Evolutionary conservation across 1,140 invertebrate species (phyloP).

Genomic region (Pogonognathellus flavescens): DNA sequence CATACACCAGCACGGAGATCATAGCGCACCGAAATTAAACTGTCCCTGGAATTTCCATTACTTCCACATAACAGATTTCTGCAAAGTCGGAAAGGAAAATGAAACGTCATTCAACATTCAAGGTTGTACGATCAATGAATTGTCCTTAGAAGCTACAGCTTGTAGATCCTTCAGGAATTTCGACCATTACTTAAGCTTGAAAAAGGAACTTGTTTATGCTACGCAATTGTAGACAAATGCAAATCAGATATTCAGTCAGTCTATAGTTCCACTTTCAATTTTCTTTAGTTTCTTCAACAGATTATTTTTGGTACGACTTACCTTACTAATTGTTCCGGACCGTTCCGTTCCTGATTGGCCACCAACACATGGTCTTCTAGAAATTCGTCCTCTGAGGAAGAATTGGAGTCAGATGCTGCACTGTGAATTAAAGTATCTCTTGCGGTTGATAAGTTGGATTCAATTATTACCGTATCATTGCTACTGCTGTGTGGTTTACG

Average conservation of each 20-base stretch:
- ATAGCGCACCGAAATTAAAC: background rate
- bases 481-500: background rate
- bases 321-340: background rate
- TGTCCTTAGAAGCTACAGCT: no score
- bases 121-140: no score
- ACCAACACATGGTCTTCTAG: background rate
- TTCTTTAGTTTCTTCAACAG: no score
- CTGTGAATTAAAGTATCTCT: background rate
- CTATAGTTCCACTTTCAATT: no score
- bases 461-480: background rate
- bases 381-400: background rate
- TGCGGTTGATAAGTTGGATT: background rate
- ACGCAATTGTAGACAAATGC: no score
- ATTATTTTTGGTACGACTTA: no score
- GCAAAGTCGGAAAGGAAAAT: no score
- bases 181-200: no score
- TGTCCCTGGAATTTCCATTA: background rate
- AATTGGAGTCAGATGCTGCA: background rate
- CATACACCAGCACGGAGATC: slow-evolving; percentile 47
- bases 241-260: no score
- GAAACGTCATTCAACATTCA: no score
- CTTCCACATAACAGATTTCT: background rate
- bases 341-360: background rate
- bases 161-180: no score
- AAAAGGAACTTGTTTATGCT: no score